phyloP scores from a whole-genome alignment of 2,888 invertebrate genomes.

The Buathra laborator region DNA sequence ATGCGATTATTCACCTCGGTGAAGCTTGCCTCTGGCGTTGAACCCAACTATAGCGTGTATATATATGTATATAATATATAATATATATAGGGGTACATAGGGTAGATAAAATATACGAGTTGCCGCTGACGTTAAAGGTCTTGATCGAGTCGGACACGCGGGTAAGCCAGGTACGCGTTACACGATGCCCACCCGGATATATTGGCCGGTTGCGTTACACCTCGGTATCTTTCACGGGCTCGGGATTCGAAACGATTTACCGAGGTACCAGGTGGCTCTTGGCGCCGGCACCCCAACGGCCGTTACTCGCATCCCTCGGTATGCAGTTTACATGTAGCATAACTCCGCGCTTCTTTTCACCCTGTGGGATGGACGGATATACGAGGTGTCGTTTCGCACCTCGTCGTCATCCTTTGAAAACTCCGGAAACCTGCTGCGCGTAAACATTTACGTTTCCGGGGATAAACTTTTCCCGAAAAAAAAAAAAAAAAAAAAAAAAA shows the following conservation, averaged over 20 bases:
- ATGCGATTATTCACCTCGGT: constrained; percentile 80
- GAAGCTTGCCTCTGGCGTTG: constrained; percentile 76
- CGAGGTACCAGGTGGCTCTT: constrained; percentile 48
- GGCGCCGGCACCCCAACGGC: constrained; percentile 38
- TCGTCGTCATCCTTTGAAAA: constrained; percentile 2
- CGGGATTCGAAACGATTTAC: constrained; percentile 42
- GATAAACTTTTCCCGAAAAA: no score
- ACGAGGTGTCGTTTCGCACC: constrained; percentile 27
- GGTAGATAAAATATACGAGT: constrained; percentile 8
- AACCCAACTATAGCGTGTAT: constrained; percentile 74
- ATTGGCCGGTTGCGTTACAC: constrained; percentile 30
- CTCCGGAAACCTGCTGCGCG: neutral
- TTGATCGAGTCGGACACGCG: neutral
- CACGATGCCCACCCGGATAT: constrained; percentile 1
- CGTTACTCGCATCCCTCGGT: constrained; percentile 1
- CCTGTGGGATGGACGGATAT: neutral
- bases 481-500: no score
- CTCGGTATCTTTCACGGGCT: constrained; percentile 27
- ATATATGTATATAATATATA: no score
- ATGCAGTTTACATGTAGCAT: constrained; percentile 32
- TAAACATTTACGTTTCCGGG: neutral
- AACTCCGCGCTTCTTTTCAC: constrained; percentile 14
- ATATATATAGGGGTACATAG: neutral
- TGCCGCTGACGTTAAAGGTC: constrained; percentile 12
- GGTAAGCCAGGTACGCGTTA: neutral